phyloP scores from a whole-genome alignment of 2,797 vertebrate genomes.

The Chrysocyon brachyurus region DNA sequence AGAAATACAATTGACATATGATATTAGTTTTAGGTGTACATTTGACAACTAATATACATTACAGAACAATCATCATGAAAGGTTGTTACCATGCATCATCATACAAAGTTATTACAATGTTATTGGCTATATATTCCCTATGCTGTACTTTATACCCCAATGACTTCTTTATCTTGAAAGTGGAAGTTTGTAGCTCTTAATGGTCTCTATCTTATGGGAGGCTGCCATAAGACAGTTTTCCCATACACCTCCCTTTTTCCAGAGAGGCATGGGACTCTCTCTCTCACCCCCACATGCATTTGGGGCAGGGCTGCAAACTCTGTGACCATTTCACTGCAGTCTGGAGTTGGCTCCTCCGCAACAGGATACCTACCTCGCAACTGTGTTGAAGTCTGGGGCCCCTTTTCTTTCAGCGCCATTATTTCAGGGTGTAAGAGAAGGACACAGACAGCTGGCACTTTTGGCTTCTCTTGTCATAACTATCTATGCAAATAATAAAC shows the following conservation, averaged over 20 bases:
- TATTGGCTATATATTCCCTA: not conserved
- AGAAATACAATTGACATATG: not conserved
- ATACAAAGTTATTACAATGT: not conserved
- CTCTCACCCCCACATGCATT: rapidly evolving
- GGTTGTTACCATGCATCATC: not conserved
- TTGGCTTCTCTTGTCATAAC: not conserved
- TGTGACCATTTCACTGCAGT: not conserved
- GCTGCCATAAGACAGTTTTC: not conserved
- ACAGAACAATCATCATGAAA: not conserved
- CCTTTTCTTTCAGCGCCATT: not conserved
- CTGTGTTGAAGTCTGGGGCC: not conserved
- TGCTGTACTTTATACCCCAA: not conserved
- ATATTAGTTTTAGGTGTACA: not conserved
- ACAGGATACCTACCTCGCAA: not conserved
- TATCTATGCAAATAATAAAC: not conserved
- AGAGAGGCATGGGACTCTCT: not conserved
- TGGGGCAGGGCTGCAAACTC: not conserved
- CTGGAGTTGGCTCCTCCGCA: not conserved
- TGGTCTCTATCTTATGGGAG: not conserved
- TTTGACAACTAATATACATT: not conserved
- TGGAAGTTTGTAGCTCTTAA: not conserved
- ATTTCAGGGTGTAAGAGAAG: not conserved
- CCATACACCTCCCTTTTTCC: not conserved
- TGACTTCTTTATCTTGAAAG: not conserved
- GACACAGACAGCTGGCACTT: not conserved